These are phyloP conservation scores for Silurus asotus DNA, from an alignment of 2,113 vertebrate genomes.

Conservation along the genomic window DNA sequence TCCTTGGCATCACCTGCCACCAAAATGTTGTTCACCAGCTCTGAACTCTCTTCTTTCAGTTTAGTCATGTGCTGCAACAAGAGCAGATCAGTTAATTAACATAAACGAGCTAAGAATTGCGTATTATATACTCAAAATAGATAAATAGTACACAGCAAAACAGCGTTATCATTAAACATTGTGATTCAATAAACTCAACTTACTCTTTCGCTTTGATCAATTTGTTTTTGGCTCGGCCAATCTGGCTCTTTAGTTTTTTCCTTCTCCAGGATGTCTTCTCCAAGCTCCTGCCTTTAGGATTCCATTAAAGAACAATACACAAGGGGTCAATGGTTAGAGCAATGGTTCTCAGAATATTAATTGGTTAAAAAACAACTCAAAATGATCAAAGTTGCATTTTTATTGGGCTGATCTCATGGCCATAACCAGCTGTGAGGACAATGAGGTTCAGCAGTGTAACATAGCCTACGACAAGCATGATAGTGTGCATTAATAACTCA, in stretches of 20 bases:
- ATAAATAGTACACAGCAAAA: background rate
- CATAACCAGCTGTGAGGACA: background rate
- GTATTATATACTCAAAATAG: background rate
- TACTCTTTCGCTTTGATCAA: slow-evolving; percentile 76
- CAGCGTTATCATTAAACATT: background rate
- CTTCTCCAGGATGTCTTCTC: slow-evolving; percentile 56
- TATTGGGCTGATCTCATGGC: background rate
- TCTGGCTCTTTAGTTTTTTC: slow-evolving; percentile 62
- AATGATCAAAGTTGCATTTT: background rate
- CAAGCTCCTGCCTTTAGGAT: slow-evolving; percentile 63
- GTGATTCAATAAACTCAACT: background rate
- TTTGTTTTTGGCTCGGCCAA: slow-evolving; percentile 66
- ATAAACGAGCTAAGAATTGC: too few species aligned
- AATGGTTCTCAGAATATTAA: background rate
- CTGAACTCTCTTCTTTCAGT: slow-evolving; percentile 71
- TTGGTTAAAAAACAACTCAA: background rate
- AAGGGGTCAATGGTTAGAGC: background rate
- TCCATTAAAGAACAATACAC: background rate
- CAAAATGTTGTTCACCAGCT: slow-evolving; percentile 79
- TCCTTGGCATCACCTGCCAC: slow-evolving; percentile 77
- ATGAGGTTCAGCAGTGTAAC: background rate
- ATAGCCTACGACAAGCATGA: background rate
- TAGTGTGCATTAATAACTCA: background rate
- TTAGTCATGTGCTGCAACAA: slow-evolving; percentile 69
- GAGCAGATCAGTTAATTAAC: background rate